Percentiles rank a stretch among this genome's conserved stretches.
Conservation (phyloP, 2,888 invertebrate species). For the Macrophya annulata region DNA sequence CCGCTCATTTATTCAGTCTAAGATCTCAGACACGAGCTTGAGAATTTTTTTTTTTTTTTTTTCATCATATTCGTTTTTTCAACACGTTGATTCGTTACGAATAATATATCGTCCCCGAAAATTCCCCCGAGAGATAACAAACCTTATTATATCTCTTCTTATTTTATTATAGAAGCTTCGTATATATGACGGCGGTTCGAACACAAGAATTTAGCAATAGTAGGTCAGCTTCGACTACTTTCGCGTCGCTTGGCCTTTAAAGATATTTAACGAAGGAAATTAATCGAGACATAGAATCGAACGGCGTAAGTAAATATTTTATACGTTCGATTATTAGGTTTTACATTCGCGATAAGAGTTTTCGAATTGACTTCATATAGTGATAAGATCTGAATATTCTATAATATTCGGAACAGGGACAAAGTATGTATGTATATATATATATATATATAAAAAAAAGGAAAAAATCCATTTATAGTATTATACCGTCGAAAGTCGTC, state of each 20-base stretch:
- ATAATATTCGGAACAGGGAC: not conserved
- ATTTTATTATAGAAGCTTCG: constrained; percentile 36
- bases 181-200: constrained; percentile 34
- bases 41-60: not conserved
- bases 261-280: constrained; percentile 54
- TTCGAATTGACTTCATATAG: not conserved
- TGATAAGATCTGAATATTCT: not conserved
- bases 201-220: constrained; percentile 54
- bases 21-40: not conserved
- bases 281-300: not conserved
- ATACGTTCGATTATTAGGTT: not conserved
- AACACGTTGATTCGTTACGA: not conserved
- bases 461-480: constrained; percentile 6
- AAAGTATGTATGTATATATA: not conserved
- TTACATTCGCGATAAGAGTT: not conserved
- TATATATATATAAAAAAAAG: not conserved
- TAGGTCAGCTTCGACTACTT: constrained; percentile 55
- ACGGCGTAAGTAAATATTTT: not conserved
- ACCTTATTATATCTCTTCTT: constrained; percentile 3
- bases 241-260: constrained; percentile 52
- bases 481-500: not conserved
- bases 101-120: not conserved
- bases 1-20: not conserved
- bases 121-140: not conserved
- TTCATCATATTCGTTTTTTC: not conserved